Evolutionary conservation across 92 coral and sea anemone species (phyloP).

Genomic region (Bergia sp.): DNA sequence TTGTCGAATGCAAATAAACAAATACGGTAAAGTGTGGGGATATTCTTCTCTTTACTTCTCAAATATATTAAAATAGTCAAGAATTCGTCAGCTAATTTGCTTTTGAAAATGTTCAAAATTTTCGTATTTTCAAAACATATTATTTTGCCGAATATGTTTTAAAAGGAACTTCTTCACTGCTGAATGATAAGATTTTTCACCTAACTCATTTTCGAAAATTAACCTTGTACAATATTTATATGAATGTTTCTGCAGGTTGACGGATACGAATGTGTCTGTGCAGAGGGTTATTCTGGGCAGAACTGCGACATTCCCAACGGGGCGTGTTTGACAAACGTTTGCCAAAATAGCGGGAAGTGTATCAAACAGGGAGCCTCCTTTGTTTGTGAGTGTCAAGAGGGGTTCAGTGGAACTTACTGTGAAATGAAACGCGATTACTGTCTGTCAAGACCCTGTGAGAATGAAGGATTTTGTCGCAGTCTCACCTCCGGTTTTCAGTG

Average conservation of each 20-base stretch:
- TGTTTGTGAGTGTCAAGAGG: constrained; percentile 76
- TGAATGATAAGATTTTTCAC: no score
- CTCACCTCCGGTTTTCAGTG: constrained; percentile 72
- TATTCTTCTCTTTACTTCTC: neutral
- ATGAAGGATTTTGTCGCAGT: constrained; percentile 74
- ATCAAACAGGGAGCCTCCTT: constrained; percentile 68
- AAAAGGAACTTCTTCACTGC: neutral
- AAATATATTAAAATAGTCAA: neutral
- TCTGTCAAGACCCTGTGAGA: constrained; percentile 73
- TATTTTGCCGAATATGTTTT: neutral
- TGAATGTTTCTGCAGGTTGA: constrained; percentile 58
- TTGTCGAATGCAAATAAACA: neutral
- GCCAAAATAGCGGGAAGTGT: constrained; percentile 86
- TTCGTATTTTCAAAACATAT: no score
- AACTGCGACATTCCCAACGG: constrained; percentile 84
- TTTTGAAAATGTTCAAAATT: neutral
- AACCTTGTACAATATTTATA: no score
- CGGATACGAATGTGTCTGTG: constrained; percentile 91
- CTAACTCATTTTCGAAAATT: no score
- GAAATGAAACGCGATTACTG: constrained; percentile 85
- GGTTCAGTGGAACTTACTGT: constrained; percentile 81
- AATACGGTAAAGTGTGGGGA: no score
- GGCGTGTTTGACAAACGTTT: constrained; percentile 69
- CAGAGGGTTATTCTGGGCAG: constrained; percentile 78
- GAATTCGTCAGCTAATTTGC: neutral